Percentiles rank a stretch among this genome's conserved stretches.
phyloP scores from a whole-genome alignment of 2,888 invertebrate genomes.

The Diloba caeruleocephala region DNA sequence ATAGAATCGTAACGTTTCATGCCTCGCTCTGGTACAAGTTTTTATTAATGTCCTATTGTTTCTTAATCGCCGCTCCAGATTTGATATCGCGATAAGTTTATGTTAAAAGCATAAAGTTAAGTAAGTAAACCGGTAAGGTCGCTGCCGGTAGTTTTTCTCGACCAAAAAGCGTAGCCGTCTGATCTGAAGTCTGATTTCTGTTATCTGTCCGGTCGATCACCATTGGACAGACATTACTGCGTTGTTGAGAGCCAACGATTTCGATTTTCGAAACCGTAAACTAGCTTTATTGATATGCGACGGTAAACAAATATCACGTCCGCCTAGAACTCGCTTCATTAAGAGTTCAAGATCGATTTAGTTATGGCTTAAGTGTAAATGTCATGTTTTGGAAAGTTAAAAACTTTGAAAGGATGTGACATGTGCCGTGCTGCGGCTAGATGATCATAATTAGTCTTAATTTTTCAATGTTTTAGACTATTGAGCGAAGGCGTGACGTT shows the following conservation, averaged over 20 bases:
- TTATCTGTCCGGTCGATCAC: slow-evolving; percentile 79
- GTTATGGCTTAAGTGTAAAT: slow-evolving; percentile 53
- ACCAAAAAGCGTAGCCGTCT: slow-evolving; percentile 73
- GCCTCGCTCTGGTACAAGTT: slow-evolving; percentile 76
- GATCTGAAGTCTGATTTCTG: slow-evolving; percentile 75
- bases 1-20: slow-evolving; percentile 78
- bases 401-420: slow-evolving; percentile 61
- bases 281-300: slow-evolving; percentile 63
- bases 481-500: slow-evolving; percentile 66
- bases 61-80: slow-evolving; percentile 82
- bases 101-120: slow-evolving; percentile 81
- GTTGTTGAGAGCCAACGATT: slow-evolving; percentile 64
- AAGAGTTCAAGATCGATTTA: slow-evolving; percentile 60
- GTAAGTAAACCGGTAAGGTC: slow-evolving; percentile 74
- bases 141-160: slow-evolving; percentile 73
- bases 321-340: slow-evolving; percentile 67
- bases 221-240: slow-evolving; percentile 71
- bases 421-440: slow-evolving; percentile 56
- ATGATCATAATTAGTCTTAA: slow-evolving; percentile 70
- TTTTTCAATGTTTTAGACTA: slow-evolving; percentile 76
- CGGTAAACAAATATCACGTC: slow-evolving; percentile 65
- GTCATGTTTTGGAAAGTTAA: slow-evolving; percentile 67
- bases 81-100: slow-evolving; percentile 82
- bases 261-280: slow-evolving; percentile 76
- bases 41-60: slow-evolving; percentile 87